phyloP scores from a whole-genome alignment of 2,113 vertebrate genomes.

The Toxostoma redivivum region DNA sequence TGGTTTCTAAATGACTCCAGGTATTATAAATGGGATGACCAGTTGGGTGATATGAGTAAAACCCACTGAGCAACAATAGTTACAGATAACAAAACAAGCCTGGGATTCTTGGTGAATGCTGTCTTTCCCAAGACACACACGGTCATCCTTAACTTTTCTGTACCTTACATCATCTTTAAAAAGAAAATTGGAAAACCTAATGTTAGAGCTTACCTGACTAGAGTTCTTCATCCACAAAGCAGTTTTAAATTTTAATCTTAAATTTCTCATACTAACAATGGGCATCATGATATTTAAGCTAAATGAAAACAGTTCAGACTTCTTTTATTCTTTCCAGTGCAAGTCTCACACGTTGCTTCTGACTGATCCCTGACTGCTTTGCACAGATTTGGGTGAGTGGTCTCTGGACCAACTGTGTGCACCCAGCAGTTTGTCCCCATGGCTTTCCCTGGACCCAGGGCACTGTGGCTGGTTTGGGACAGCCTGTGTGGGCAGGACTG shows the following conservation, averaged over 20 bases:
- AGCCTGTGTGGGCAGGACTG: neutral
- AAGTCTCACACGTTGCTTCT: neutral
- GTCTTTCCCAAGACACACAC: neutral
- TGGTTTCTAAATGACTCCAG: neutral
- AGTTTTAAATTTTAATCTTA: neutral
- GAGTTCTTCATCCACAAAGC: neutral
- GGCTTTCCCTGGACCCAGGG: neutral
- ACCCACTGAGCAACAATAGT: neutral
- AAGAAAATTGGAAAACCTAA: neutral
- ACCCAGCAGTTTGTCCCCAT: neutral
- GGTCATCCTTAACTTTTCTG: neutral
- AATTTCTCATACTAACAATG: neutral
- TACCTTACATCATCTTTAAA: neutral
- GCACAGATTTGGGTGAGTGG: neutral
- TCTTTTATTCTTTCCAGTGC: neutral
- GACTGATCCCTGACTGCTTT: neutral
- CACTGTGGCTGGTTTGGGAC: neutral
- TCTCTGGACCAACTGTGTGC: accelerated
- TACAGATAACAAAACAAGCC: neutral
- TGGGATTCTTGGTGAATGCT: neutral
- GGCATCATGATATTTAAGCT: neutral
- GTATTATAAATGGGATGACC: neutral
- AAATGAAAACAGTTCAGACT: neutral
- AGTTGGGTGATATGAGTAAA: neutral
- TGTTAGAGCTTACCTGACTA: neutral